Evolutionary conservation across 1,140 invertebrate species (phyloP).

Genomic region (Drosophila seguyi): DNA sequence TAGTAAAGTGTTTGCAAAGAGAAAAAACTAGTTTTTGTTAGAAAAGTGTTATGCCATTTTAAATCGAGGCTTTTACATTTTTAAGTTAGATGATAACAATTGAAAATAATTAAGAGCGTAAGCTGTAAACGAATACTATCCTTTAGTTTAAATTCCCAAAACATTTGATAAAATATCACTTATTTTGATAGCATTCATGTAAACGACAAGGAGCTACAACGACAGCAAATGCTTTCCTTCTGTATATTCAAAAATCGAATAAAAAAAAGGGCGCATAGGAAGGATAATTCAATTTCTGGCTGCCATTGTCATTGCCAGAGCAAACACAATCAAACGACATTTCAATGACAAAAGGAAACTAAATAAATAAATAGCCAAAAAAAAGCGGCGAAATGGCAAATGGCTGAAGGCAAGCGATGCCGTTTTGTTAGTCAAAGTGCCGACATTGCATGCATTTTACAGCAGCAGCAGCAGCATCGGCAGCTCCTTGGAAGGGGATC

Average conservation of each 20-base stretch:
- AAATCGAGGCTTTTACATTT: no score
- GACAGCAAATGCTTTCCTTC: constrained; percentile 5
- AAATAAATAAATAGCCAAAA: constrained; percentile 53
- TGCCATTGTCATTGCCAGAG: constrained; percentile 40
- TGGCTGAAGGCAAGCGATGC: constrained; percentile 40
- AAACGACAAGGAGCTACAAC: neutral
- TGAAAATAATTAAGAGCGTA: neutral
- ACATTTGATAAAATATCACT: neutral
- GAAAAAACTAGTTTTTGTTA: neutral
- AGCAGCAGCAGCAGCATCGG: constrained; percentile 14
- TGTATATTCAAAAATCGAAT: constrained; percentile 10
- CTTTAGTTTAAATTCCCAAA: neutral
- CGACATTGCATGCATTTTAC: constrained; percentile 43
- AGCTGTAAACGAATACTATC: neutral
- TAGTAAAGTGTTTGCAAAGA: neutral
- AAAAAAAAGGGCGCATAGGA: neutral
- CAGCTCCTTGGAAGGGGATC: constrained; percentile 16
- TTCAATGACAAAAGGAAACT: constrained; percentile 42
- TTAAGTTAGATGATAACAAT: neutral
- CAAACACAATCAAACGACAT: constrained; percentile 53
- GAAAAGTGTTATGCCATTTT: no score
- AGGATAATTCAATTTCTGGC: constrained; percentile 44
- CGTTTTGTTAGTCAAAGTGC: constrained; percentile 53
- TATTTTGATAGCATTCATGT: constrained; percentile 1
- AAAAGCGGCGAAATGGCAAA: constrained; percentile 39